Conservation (phyloP, 2,113 vertebrate species). For the Hystrix cristata region DNA sequence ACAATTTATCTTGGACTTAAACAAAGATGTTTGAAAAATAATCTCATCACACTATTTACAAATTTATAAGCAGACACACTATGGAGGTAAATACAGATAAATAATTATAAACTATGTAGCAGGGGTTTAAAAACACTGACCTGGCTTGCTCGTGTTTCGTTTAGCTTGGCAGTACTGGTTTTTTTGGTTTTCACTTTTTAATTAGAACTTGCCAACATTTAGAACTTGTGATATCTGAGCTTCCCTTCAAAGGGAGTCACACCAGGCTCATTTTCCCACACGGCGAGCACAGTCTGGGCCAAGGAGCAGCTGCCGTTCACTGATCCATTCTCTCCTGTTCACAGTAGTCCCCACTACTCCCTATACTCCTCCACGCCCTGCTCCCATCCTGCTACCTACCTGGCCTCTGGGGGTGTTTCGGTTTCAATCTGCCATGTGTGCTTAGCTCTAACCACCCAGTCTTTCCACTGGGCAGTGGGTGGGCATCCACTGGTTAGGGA, state of each 20-base stretch:
- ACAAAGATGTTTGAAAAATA: background rate
- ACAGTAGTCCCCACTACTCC: background rate
- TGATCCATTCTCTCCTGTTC: background rate
- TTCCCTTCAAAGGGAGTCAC: background rate
- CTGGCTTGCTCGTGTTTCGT: background rate
- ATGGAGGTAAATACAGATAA: background rate
- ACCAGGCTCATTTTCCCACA: background rate
- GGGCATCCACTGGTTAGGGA: background rate
- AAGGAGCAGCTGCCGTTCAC: background rate
- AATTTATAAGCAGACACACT: background rate
- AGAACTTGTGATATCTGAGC: background rate
- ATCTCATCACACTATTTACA: background rate
- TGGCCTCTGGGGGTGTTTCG: background rate
- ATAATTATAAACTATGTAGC: background rate
- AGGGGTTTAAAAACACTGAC: background rate
- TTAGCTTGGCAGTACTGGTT: background rate
- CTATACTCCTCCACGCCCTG: background rate
- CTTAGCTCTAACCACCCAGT: background rate
- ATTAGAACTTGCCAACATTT: background rate
- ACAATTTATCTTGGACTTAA: slow-evolving; percentile 25
- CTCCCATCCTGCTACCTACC: background rate
- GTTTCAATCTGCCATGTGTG: background rate
- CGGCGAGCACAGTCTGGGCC: background rate
- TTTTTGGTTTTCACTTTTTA: background rate
- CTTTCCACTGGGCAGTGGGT: background rate